Evolutionary conservation across 2,797 vertebrate species (phyloP).

Genomic region (Acanthornis magna): DNA sequence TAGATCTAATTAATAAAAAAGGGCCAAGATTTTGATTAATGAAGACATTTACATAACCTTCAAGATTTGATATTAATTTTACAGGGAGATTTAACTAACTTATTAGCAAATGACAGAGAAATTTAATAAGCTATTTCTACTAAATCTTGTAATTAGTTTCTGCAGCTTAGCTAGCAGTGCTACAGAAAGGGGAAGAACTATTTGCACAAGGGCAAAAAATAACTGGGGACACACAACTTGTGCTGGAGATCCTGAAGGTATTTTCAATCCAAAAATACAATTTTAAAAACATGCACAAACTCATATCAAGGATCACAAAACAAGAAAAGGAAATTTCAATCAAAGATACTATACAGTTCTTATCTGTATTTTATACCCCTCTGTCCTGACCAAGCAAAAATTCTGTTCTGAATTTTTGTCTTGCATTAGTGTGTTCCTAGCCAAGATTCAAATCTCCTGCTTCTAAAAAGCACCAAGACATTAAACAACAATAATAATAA

Average conservation of each 20-base stretch:
- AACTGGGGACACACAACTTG: background rate
- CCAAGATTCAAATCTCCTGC: background rate
- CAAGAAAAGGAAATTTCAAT: background rate
- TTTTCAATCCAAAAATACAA: background rate
- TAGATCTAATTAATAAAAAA: background rate
- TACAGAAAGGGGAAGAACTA: background rate
- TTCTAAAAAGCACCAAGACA: background rate
- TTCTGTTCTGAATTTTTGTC: background rate
- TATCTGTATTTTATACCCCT: background rate
- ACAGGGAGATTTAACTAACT: background rate
- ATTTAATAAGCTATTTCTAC: background rate
- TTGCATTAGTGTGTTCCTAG: background rate
- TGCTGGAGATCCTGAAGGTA: background rate
- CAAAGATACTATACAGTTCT: background rate
- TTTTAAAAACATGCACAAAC: background rate
- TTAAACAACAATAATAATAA: background rate
- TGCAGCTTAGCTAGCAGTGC: background rate
- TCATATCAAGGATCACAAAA: background rate
- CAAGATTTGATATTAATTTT: background rate
- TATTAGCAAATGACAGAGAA: background rate
- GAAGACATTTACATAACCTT: slow-evolving; percentile 19
- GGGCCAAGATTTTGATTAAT: slow-evolving; percentile 19
- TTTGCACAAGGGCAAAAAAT: background rate
- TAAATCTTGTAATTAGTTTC: background rate
- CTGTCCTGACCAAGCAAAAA: background rate